These are phyloP conservation scores for Perccottus glenii DNA, from an alignment of 2,113 vertebrate species.

Conservation along the genomic window DNA sequence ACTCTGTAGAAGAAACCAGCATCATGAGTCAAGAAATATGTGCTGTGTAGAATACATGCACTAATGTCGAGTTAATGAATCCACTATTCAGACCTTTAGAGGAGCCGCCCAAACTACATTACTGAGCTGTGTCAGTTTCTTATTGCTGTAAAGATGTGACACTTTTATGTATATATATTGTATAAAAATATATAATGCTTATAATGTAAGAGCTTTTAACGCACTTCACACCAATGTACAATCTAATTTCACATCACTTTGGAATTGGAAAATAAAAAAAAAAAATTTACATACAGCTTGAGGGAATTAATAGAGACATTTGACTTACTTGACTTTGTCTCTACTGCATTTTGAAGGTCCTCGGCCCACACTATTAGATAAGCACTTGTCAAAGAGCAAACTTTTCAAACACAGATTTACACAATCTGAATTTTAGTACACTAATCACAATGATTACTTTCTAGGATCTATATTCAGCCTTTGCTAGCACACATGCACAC, in stretches of 20 bases:
- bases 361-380: slow-evolving; percentile 27
- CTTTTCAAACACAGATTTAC: slow-evolving; percentile 21
- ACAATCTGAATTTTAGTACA: slow-evolving; percentile 19
- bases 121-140: slow-evolving; percentile 36
- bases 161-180: slow-evolving; percentile 44
- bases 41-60: neutral
- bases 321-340: neutral
- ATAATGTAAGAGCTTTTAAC: slow-evolving; percentile 48
- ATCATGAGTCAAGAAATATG: neutral
- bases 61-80: neutral
- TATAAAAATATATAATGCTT: slow-evolving; percentile 14
- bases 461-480: slow-evolving; percentile 30
- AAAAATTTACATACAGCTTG: slow-evolving; percentile 40
- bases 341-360: slow-evolving; percentile 14
- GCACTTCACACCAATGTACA: slow-evolving; percentile 43
- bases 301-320: slow-evolving; percentile 23
- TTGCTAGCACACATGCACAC: slow-evolving; percentile 55
- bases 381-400: slow-evolving; percentile 7
- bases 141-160: slow-evolving; percentile 62
- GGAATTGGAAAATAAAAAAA: slow-evolving; percentile 29
- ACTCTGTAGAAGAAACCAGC: slow-evolving; percentile 48
- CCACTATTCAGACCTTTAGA: slow-evolving; percentile 35
- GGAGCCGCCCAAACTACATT: slow-evolving; percentile 23
- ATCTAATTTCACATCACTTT: slow-evolving; percentile 38
- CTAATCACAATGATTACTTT: slow-evolving; percentile 33